Conservation (phyloP, 2,888 invertebrate genomes). For the Ptilodon capucinus region DNA sequence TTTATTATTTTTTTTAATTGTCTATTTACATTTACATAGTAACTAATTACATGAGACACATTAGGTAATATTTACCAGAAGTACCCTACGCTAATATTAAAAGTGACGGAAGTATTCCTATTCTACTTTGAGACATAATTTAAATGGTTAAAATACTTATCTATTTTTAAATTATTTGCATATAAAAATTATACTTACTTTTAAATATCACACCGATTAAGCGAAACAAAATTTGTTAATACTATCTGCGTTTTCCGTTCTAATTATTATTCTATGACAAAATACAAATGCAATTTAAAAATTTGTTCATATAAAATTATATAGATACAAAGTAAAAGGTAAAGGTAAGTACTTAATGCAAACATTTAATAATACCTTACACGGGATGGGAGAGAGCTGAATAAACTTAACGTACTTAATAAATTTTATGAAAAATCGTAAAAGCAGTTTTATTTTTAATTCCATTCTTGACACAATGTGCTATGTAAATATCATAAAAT, state of each 20-base stretch:
- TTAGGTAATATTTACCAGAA: conserved; percentile 14
- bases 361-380: no score
- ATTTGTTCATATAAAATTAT: not conserved
- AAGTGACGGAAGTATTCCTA: conserved; percentile 25
- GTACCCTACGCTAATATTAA: conserved; percentile 18
- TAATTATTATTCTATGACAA: conserved; percentile 1
- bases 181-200: conserved; percentile 36
- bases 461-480: no score
- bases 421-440: no score
- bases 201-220: conserved; percentile 70
- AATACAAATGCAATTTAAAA: not conserved
- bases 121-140: conserved; percentile 28
- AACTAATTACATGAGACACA: conserved; percentile 18
- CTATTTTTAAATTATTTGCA: conserved; percentile 25
- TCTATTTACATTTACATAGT: conserved; percentile 28
- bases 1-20: conserved; percentile 7
- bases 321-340: no score
- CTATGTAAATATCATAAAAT: no score
- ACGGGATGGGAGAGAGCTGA: no score
- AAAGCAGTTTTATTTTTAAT: no score
- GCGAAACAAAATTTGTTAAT: conserved; percentile 32
- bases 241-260: conserved; percentile 13
- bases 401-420: no score
- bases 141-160: conserved; percentile 18
- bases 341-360: no score